These are phyloP conservation scores for Amphipyra tragopoginis DNA, from an alignment of 2,888 invertebrate species.

Conservation along the genomic window DNA sequence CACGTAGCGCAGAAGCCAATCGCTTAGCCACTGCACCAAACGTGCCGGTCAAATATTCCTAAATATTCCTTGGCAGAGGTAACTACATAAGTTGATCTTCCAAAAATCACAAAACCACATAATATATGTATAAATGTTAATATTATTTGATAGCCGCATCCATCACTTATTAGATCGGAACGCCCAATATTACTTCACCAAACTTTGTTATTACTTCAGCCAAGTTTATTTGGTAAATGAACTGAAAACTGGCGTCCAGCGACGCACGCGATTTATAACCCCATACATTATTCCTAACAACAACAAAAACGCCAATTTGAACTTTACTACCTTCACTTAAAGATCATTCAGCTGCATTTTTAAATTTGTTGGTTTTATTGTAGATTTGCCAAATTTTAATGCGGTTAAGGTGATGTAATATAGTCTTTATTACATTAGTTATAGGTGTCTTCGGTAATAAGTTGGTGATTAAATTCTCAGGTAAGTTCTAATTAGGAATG, in stretches of 20 bases:
- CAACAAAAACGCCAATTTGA: constrained; percentile 56
- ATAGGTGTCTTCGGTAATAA: constrained; percentile 26
- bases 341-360: not conserved
- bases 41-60: too few species aligned
- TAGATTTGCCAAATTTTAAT: constrained; percentile 38
- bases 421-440: constrained; percentile 39
- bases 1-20: too few species aligned
- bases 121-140: not conserved
- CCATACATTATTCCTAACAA: constrained; percentile 53
- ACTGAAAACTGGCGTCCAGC: constrained; percentile 80
- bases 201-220: constrained; percentile 84
- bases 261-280: constrained; percentile 77
- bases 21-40: too few species aligned
- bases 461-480: constrained; percentile 34
- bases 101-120: too few species aligned
- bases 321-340: constrained; percentile 52
- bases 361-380: not conserved
- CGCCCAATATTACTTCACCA: constrained; percentile 74
- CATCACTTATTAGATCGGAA: constrained; percentile 45
- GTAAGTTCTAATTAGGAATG: constrained; percentile 46
- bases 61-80: too few species aligned
- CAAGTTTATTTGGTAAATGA: constrained; percentile 85
- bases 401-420: constrained; percentile 40
- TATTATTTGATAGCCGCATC: constrained; percentile 54
- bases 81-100: too few species aligned